Evolutionary conservation across 2,113 vertebrate genomes (phyloP).

Genomic region (Phalacrocorax aristotelis): DNA sequence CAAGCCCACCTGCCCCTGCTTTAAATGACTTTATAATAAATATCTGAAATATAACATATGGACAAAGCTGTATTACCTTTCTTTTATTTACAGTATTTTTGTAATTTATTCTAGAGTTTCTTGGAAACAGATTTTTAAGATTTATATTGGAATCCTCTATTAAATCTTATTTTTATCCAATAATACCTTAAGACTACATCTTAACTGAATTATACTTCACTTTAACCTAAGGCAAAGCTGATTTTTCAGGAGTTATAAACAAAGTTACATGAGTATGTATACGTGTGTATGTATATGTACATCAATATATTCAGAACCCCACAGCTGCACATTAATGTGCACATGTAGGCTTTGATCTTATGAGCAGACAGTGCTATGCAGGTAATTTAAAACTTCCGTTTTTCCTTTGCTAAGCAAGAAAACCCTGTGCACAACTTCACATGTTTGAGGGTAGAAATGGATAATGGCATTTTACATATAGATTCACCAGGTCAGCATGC

Average conservation of each 20-base stretch:
- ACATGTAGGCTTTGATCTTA: background rate
- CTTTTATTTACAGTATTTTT: background rate
- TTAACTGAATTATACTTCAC: background rate
- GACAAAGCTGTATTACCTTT: background rate
- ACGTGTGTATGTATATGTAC: background rate
- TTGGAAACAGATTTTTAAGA: background rate
- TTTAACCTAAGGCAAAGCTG: background rate
- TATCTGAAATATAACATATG: background rate
- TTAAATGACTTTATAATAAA: background rate
- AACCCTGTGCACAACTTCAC: background rate
- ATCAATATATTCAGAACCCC: background rate
- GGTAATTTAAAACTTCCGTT: background rate
- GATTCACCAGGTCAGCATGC: background rate
- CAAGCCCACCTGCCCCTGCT: background rate
- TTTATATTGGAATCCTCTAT: background rate
- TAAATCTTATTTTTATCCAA: background rate
- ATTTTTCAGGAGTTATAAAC: background rate
- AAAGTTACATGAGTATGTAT: background rate
- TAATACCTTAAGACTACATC: background rate
- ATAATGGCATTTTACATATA: background rate
- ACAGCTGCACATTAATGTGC: background rate
- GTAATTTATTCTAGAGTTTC: background rate
- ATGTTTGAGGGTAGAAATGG: background rate
- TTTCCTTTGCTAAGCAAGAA: background rate
- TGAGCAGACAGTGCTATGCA: background rate